Conservation (phyloP, 2,888 invertebrate species). For the Brachyptera putata region DNA sequence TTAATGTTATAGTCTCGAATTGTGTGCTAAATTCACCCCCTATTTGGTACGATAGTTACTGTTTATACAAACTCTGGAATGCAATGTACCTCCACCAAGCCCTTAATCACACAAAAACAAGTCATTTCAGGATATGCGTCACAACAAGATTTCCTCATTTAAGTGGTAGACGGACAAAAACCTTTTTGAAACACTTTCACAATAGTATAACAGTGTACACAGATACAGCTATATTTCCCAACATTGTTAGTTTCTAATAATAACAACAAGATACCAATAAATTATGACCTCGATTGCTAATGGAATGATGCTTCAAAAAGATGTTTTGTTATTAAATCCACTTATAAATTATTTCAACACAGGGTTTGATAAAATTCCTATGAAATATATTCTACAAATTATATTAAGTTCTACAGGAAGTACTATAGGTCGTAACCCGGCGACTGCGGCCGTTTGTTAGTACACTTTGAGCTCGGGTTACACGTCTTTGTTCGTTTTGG, state of each 20-base stretch:
- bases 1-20: conserved; percentile 11
- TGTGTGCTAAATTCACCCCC: conserved; percentile 18
- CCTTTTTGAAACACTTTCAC: conserved; percentile 8
- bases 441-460: not conserved
- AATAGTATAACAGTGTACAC: no score
- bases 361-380: conserved; percentile 15
- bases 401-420: conserved; percentile 17
- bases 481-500: not conserved
- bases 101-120: conserved; percentile 15
- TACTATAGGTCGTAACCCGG: conserved; percentile 13
- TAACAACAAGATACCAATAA: not conserved
- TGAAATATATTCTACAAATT: conserved; percentile 10
- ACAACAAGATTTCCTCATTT: conserved; percentile 5
- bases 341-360: conserved; percentile 8
- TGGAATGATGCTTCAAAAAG: conserved; percentile 13
- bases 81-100: conserved; percentile 18
- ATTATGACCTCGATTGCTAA: not conserved
- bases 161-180: conserved; percentile 10
- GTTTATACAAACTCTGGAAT: conserved; percentile 18
- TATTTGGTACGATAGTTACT: not conserved
- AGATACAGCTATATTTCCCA: no score
- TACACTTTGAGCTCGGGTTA: conserved; percentile 11
- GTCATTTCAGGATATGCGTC: conserved; percentile 13
- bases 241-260: not conserved
- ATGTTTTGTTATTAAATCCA: not conserved